phyloP scores from a whole-genome alignment of 2,888 invertebrate species.

The Eupithecia dodoneata region DNA sequence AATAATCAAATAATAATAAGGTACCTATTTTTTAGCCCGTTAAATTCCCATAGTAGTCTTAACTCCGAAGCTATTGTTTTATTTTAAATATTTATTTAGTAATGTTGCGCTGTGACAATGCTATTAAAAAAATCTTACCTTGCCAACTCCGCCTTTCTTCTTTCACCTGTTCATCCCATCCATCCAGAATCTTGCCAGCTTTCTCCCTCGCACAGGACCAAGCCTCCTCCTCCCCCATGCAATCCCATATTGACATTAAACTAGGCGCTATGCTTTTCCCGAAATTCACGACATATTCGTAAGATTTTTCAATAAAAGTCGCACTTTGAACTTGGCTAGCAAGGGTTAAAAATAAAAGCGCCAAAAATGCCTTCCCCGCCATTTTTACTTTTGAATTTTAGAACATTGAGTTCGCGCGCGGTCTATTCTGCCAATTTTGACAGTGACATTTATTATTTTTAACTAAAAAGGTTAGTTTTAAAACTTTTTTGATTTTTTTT shows the following conservation, averaged over 20 bases:
- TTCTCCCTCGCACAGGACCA: constrained; percentile 83
- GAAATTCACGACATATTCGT: constrained; percentile 72
- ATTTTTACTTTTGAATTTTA: constrained; percentile 47
- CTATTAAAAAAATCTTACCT: constrained; percentile 57
- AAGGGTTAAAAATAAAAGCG: constrained; percentile 56
- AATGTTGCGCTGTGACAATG: neutral
- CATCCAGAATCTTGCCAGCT: constrained; percentile 80
- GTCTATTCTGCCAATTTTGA: constrained; percentile 19
- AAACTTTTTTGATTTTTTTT: constrained; percentile 18
- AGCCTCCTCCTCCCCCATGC: constrained; percentile 77
- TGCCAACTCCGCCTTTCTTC: constrained; percentile 71
- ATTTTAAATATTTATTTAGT: neutral
- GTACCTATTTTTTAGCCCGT: neutral
- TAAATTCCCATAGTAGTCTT: neutral
- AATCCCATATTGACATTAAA: constrained; percentile 81
- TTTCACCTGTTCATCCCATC: constrained; percentile 69
- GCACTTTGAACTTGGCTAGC: constrained; percentile 65
- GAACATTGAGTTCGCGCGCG: constrained; percentile 10
- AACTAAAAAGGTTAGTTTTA: neutral
- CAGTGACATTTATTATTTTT: constrained; percentile 14
- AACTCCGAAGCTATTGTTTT: neutral
- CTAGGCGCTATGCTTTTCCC: constrained; percentile 78
- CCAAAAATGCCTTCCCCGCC: constrained; percentile 51
- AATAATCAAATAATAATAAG: too few species aligned
- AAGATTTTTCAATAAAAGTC: constrained; percentile 67